phyloP scores from a whole-genome alignment of 1,140 invertebrate genomes.

The Druon quercuslanigerum region DNA sequence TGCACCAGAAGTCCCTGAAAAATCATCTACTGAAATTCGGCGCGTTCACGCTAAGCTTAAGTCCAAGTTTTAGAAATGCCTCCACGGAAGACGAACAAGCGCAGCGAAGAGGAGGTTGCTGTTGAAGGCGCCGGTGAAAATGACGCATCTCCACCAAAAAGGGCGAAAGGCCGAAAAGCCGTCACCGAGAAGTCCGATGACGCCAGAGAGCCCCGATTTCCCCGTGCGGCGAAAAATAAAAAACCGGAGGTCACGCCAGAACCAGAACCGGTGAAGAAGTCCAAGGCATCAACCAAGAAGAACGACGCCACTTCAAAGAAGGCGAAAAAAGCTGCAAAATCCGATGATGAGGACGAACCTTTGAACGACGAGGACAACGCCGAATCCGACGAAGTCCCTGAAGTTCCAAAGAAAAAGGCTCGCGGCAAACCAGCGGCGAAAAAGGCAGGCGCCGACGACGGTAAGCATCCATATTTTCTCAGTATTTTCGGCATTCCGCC shows the following conservation, averaged over 20 bases:
- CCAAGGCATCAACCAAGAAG: conserved; percentile 37
- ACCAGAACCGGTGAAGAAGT: conserved; percentile 38
- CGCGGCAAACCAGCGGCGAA: conserved; percentile 40
- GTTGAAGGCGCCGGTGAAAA: conserved; percentile 34
- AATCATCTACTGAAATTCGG: not conserved
- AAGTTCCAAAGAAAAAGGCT: conserved; percentile 42
- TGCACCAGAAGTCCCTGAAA: not conserved
- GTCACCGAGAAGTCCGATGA: conserved; percentile 4
- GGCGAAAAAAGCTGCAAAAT: conserved; percentile 32
- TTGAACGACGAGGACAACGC: conserved; percentile 34
- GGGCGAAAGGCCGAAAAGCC: conserved; percentile 35
- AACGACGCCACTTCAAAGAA: conserved; percentile 38
- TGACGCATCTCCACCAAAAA: conserved; percentile 44
- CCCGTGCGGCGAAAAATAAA: conserved; percentile 48
- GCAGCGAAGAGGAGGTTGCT: conserved; percentile 36
- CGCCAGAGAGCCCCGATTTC: conserved; percentile 41
- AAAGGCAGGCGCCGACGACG: conserved; percentile 27
- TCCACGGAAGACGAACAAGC: conserved; percentile 39
- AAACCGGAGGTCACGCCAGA: conserved; percentile 39
- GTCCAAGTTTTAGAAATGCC: conserved; percentile 43
- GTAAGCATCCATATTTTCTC: not conserved
- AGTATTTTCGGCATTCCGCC: not conserved
- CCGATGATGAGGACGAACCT: conserved; percentile 37
- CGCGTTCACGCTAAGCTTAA: not conserved
- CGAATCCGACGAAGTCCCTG: conserved; percentile 30